These are phyloP conservation scores for Heliconius himera DNA, from an alignment of 1,140 invertebrate species.

Conservation along the genomic window DNA sequence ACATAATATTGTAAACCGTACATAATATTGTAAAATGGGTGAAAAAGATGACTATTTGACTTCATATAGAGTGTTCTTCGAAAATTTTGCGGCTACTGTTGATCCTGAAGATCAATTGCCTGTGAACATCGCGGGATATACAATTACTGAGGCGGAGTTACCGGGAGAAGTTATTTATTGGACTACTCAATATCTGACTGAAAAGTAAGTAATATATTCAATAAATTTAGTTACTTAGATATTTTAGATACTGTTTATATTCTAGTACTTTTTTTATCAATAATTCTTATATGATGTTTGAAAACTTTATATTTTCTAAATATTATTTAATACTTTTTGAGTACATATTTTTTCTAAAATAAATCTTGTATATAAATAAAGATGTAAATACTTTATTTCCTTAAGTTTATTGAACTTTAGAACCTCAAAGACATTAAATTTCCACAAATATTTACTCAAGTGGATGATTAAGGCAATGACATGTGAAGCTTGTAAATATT, in stretches of 20 bases:
- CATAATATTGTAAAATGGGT: constrained; percentile 62
- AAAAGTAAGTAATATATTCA: constrained; percentile 83
- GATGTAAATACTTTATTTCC: neutral
- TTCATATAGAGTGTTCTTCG: constrained; percentile 86
- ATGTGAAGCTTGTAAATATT: neutral
- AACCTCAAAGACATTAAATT: neutral
- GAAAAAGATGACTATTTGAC: constrained; percentile 86
- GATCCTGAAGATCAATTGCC: constrained; percentile 88
- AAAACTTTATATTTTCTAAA: neutral
- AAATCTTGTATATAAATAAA: neutral
- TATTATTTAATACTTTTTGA: neutral
- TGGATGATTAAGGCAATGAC: constrained; percentile 3
- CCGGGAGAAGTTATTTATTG: constrained; percentile 90
- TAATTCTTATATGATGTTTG: neutral
- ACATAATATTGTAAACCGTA: constrained; percentile 39
- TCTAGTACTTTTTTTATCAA: neutral
- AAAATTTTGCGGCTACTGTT: constrained; percentile 85
- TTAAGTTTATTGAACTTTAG: constrained; percentile 11
- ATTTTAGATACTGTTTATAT: neutral
- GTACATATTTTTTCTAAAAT: neutral
- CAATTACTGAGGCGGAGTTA: constrained; percentile 86
- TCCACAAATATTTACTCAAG: constrained; percentile 19
- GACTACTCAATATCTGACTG: constrained; percentile 88
- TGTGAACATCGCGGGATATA: constrained; percentile 86
- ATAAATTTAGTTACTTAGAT: neutral